Conservation (phyloP, 64 coral and sea anemone genomes). For the Acropora yongei region DNA sequence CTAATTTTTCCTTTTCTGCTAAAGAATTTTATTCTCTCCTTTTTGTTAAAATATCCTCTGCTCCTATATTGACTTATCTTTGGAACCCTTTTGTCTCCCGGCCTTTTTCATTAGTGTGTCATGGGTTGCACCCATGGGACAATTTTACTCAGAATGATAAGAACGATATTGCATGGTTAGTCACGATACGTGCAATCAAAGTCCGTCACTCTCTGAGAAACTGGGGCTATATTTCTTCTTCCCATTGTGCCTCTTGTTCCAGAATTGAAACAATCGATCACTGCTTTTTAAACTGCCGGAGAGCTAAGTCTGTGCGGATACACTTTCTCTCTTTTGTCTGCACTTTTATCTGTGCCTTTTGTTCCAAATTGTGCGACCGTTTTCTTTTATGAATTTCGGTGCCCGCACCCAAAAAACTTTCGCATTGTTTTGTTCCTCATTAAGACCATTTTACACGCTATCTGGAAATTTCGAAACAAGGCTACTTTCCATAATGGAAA, state of each 20-base stretch:
- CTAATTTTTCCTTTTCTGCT: neutral
- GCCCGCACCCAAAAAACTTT: too few relatives aligned
- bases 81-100: too few relatives aligned
- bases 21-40: neutral
- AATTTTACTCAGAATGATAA: neutral
- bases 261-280: neutral
- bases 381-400: too few relatives aligned
- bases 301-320: neutral
- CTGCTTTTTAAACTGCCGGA: neutral
- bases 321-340: too few relatives aligned
- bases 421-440: neutral
- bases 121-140: neutral
- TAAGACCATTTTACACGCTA: neutral
- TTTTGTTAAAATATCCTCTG: neutral
- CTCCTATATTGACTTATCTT: neutral
- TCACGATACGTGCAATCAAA: neutral
- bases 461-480: neutral
- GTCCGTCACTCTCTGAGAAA: neutral
- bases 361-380: too few relatives aligned
- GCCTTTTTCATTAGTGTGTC: neutral
- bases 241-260: neutral
- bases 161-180: neutral
- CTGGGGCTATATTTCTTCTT: slow-evolving; percentile 6
- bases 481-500: neutral
- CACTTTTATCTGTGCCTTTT: neutral